Evolutionary conservation across 2,888 invertebrate species (phyloP), one percentile per base, ranked within the genome.

Genomic region (Meteorus colon): DNA sequence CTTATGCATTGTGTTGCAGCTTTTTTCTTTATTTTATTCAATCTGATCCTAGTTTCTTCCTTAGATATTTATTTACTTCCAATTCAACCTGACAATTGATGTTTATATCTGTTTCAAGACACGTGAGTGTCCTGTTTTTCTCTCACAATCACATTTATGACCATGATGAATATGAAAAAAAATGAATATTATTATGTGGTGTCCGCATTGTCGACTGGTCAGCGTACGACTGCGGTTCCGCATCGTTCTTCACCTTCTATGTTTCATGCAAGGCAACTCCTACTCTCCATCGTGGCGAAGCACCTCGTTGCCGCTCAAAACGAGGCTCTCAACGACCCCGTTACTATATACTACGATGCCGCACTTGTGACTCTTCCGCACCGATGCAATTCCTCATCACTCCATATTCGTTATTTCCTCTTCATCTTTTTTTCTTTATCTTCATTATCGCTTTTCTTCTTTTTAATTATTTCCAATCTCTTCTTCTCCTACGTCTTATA

Each of bases 181-280:
- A 34, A 70, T 55, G 67, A 68, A 75, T 77, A 75, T 59, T 10
- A 65, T 65, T 65, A 59, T 76, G 2, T 37, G 65, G 78, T 79
- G 81, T 82, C 83, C 81, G 82, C 72, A 73, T 78, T 73, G 82
- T 80, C 74, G 82, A 83, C 81, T 80, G 84, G 84, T 82, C 84
- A 81, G 84, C 82, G 82, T 83, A 82, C 84, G 84, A 87, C 87
- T 87, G 86, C 79, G 79, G 81, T 78, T 77, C 76, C 79, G 78
- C 81, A 80, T 84, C 72, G 75, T 67, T 77, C 73, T 71, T 68
- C 60, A 66, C 73, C 51, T 74, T 63, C 41, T 70, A 65, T 65
- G 45, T 55, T 51, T 68, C 29, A 68, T 73, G 48, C 45, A 66
- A 14, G 65, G n/a, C 37, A 59, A 72, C 73, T 72, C 73, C 76